Percentiles rank a stretch among this genome's conserved stretches.
Evolutionary conservation across 2,888 invertebrate genomes (phyloP).

Genomic region (Odontocolon sp.): DNA sequence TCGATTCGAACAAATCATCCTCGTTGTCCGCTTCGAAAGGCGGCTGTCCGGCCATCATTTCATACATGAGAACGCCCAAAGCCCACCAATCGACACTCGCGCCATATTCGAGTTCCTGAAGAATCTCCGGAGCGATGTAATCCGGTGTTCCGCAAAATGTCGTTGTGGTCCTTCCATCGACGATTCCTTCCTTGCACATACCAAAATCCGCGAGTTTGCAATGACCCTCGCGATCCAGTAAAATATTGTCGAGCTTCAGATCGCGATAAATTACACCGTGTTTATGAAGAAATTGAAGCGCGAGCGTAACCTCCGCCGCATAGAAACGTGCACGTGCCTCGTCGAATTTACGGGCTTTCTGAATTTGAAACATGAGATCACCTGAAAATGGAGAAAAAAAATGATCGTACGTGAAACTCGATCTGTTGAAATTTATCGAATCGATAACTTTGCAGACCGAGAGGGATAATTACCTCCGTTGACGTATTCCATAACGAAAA

Average conservation of each 20-base stretch:
- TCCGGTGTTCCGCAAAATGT: conserved; percentile 99
- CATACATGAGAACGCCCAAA: conserved; percentile 98
- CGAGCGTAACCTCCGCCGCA: conserved; percentile 98
- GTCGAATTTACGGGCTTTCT: conserved; percentile 98
- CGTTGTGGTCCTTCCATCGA: conserved; percentile 91
- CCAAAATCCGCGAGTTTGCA: conserved; percentile 98
- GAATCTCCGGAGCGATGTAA: conserved; percentile 99
- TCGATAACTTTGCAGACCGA: neutral
- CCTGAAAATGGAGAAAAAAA: conserved; percentile 78
- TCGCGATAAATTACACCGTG: conserved; percentile 99
- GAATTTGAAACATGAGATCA: conserved; percentile 99
- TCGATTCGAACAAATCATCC: conserved; percentile 99
- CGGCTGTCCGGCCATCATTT: conserved; percentile 99
- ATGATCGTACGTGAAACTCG: neutral
- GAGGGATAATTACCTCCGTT: conserved; percentile 88
- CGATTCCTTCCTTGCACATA: conserved; percentile 98
- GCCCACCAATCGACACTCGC: conserved; percentile 98
- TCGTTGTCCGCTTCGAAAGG: conserved; percentile 99
- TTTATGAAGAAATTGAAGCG: conserved; percentile 97
- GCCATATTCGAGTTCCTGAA: conserved; percentile 95
- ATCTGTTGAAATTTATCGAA: neutral
- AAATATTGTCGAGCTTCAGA: conserved; percentile 98
- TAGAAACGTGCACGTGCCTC: conserved; percentile 97
- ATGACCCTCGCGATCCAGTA: conserved; percentile 97
- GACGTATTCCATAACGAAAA: conserved; percentile 99